These are phyloP conservation scores for Choloepus hoffmanni DNA, from an alignment of 2,113 vertebrate species.

Conservation along the genomic window DNA sequence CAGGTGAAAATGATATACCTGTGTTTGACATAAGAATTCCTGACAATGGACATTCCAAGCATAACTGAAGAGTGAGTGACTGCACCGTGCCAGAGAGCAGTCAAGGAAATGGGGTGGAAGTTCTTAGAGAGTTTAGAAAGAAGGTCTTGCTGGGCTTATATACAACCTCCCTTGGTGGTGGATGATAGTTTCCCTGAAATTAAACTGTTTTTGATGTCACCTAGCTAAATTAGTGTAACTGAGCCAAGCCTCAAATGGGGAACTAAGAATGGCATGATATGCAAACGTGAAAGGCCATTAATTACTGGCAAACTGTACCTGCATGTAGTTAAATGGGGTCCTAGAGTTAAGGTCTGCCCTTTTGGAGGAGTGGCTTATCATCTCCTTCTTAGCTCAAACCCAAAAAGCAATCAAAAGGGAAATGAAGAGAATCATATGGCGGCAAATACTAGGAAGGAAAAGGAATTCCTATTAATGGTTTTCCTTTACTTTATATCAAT, in stretches of 20 bases:
- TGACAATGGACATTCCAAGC: neutral
- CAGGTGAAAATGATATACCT: neutral
- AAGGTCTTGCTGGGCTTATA: neutral
- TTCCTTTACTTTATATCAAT: neutral
- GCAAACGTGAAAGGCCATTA: neutral
- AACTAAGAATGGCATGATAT: neutral
- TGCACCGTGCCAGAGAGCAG: neutral
- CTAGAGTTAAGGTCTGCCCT: neutral
- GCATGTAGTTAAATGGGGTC: neutral
- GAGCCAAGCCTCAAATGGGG: neutral
- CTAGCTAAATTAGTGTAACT: rapidly evolving
- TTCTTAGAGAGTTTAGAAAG: neutral
- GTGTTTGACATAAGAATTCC: neutral
- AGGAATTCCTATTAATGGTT: neutral
- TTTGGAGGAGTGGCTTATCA: neutral
- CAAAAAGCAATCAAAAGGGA: neutral
- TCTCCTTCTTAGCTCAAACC: neutral
- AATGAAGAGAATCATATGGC: neutral
- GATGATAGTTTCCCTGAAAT: neutral
- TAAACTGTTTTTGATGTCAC: neutral
- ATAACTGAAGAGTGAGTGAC: neutral
- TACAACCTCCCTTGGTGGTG: neutral
- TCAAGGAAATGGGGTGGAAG: neutral
- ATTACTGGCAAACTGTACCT: neutral
- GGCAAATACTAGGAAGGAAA: neutral